Percentiles rank a stretch among this genome's conserved stretches.
phyloP scores from a whole-genome alignment of 53 echinoderm and acorn worm species.

The Henricia sp. region DNA sequence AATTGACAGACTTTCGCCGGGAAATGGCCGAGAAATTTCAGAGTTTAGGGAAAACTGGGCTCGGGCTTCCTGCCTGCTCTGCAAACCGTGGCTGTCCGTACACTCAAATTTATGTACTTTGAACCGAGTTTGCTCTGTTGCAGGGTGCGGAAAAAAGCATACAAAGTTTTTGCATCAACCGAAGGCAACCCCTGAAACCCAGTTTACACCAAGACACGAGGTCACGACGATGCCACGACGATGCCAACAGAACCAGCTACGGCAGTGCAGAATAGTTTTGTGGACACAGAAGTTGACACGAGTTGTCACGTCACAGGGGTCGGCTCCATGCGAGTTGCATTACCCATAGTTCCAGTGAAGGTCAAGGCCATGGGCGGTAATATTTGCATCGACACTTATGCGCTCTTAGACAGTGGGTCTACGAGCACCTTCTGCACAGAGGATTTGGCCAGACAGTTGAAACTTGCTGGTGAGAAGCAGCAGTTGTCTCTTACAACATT shows the following conservation, averaged over 20 bases:
- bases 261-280: background rate
- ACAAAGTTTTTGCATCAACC: background rate
- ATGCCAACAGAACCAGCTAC: background rate
- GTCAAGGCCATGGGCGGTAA: background rate
- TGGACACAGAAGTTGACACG: background rate
- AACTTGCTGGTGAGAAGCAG: background rate
- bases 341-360: conserved; percentile 21
- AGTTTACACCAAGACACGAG: background rate
- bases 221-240: too few species aligned
- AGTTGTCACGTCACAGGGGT: background rate
- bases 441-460: background rate
- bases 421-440: background rate
- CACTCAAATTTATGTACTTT: conserved; percentile 34
- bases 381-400: background rate
- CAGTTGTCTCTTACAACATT: conserved; percentile 1
- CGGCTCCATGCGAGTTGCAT: background rate
- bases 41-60: too few species aligned
- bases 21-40: too few species aligned
- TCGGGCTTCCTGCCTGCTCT: too few species aligned
- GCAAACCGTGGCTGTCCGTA: too few species aligned
- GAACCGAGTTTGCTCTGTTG: too few species aligned
- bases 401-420: background rate
- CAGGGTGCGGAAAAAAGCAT: background rate
- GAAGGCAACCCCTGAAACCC: background rate
- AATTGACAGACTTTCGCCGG: too few species aligned